A percentile compares a stretch with the other conserved stretches of the same genome.
Conservation (phyloP, 2,888 invertebrate species). For the Eupithecia dodoneata region DNA sequence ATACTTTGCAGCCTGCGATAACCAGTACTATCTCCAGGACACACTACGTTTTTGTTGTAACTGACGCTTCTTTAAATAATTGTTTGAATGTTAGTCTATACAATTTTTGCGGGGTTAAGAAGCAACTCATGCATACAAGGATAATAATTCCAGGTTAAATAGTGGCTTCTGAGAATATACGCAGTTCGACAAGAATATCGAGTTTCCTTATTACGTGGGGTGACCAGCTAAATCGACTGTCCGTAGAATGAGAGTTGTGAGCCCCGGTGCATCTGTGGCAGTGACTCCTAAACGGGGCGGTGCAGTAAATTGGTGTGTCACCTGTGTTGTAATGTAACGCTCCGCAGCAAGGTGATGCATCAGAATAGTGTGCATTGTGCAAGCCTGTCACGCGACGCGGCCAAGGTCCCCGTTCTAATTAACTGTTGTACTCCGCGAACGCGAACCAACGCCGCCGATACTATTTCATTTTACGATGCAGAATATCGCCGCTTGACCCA, state of each 20-base stretch:
- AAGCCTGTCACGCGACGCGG: conserved; percentile 59
- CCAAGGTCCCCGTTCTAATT: conserved; percentile 58
- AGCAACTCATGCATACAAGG: conserved; percentile 17
- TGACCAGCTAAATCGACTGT: not conserved
- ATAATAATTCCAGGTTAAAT: not conserved
- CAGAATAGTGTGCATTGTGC: conserved; percentile 69
- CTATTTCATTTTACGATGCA: conserved; percentile 44
- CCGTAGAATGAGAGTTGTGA: not conserved
- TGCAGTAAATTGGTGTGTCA: conserved; percentile 40
- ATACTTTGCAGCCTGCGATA: conserved; percentile 23
- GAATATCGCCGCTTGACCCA: conserved; percentile 43
- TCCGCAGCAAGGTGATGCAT: conserved; percentile 61
- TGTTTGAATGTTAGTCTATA: conserved; percentile 29
- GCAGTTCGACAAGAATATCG: not conserved
- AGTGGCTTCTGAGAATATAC: conserved; percentile 6
- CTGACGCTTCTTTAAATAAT: conserved; percentile 31
- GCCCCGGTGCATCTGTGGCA: conserved; percentile 2
- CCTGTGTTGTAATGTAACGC: conserved; percentile 46
- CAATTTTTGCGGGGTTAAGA: conserved; percentile 14
- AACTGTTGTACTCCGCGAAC: conserved; percentile 49
- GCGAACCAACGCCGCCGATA: conserved; percentile 45
- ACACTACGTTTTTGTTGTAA: conserved; percentile 34
- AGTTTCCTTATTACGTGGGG: not conserved
- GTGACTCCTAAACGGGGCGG: conserved; percentile 30
- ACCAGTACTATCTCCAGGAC: conserved; percentile 33